phyloP scores from a whole-genome alignment of 2,888 invertebrate genomes.

The Hirtodrosophila histrioides region DNA sequence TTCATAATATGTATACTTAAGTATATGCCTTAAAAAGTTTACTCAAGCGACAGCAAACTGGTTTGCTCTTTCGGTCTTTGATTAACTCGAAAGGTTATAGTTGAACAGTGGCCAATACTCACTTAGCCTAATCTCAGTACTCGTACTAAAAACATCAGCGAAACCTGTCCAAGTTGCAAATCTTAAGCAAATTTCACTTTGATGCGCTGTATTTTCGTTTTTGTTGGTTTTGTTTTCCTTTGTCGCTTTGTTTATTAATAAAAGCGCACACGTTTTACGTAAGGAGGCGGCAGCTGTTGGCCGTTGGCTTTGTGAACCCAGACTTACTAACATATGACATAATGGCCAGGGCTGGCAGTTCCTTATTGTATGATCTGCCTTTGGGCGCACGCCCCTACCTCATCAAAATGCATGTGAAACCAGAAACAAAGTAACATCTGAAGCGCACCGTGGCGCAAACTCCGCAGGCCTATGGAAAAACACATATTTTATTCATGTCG shows the following conservation, averaged over 20 bases:
- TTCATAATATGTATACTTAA: background rate
- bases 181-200: constrained; percentile 67
- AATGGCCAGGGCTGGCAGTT: constrained; percentile 69
- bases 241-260: constrained; percentile 68
- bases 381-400: constrained; percentile 48
- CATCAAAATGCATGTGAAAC: constrained; percentile 54
- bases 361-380: constrained; percentile 59
- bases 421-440: constrained; percentile 32
- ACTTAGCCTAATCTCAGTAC: constrained; percentile 20
- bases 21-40: constrained; percentile 21
- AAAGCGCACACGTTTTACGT: constrained; percentile 73
- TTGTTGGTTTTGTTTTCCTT: constrained; percentile 14
- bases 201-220: constrained; percentile 36
- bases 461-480: too few species aligned
- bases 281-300: constrained; percentile 63
- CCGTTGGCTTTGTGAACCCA: constrained; percentile 8
- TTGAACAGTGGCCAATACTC: constrained; percentile 28
- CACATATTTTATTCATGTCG: too few species aligned
- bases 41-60: constrained; percentile 46
- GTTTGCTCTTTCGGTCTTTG: constrained; percentile 43
- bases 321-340: constrained; percentile 55
- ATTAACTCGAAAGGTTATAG: constrained; percentile 58
- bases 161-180: constrained; percentile 47
- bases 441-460: background rate
- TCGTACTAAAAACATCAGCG: constrained; percentile 34